These are phyloP conservation scores for Brachionus paranguensis DNA, from an alignment of 1,140 invertebrate species.

Conservation along the genomic window DNA sequence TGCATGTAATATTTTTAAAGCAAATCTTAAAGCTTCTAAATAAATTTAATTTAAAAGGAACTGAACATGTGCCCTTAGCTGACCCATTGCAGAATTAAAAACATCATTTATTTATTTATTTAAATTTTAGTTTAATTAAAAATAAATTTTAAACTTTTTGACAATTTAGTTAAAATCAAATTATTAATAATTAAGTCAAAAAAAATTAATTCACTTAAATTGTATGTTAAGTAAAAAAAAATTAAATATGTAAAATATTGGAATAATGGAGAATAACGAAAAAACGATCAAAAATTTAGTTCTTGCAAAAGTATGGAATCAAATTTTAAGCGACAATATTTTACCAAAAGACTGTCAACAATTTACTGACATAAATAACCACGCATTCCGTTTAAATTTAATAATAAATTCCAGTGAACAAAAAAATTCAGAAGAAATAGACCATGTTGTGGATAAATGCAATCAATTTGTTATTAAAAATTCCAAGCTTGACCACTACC, in stretches of 20 bases:
- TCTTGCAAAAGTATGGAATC: slow-evolving; percentile 10
- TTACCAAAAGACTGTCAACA: background rate
- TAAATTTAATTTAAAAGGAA: too few relatives aligned
- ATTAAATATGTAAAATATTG: background rate
- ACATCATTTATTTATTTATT: background rate
- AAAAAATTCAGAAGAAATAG: background rate
- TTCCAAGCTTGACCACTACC: background rate
- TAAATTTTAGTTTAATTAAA: background rate
- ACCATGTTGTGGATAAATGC: background rate
- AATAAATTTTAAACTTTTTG: background rate
- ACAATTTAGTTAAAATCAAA: background rate
- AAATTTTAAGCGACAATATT: background rate
- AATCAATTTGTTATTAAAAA: background rate
- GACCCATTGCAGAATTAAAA: too few relatives aligned
- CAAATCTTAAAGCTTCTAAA: background rate
- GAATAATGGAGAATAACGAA: background rate
- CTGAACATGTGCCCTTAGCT: too few relatives aligned
- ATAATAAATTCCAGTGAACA: background rate
- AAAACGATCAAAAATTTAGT: background rate
- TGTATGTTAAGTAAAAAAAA: background rate
- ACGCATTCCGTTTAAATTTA: background rate
- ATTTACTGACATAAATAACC: background rate
- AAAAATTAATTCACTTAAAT: background rate
- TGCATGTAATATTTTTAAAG: background rate
- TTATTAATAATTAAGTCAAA: background rate